Conservation (phyloP, 1,140 invertebrate genomes). For the Cecropterus lyciades region DNA sequence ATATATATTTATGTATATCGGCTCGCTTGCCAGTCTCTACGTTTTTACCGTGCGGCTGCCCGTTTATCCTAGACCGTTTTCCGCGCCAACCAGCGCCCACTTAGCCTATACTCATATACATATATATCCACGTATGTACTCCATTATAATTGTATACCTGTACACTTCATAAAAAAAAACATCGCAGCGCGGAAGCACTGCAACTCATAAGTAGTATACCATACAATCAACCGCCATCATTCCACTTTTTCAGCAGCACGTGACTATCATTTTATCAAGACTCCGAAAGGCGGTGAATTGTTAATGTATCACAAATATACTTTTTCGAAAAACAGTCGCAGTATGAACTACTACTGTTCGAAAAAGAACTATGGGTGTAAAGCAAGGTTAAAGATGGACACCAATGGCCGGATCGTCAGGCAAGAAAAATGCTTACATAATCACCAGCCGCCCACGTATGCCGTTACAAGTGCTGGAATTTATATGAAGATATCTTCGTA, state of each 20-base stretch:
- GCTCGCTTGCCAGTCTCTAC: too few species aligned
- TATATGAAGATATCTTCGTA: constrained; percentile 41
- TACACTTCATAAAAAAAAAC: too few species aligned
- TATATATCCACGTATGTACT: too few species aligned
- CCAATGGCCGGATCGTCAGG: constrained; percentile 14
- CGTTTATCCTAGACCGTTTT: too few species aligned
- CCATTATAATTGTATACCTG: too few species aligned
- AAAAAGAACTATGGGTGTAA: constrained; percentile 43
- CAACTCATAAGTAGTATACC: too few species aligned
- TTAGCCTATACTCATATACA: too few species aligned
- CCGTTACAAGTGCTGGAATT: constrained; percentile 18
- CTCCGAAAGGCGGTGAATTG: constrained; percentile 32
- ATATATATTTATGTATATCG: too few species aligned
- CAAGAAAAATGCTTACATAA: constrained; percentile 23
- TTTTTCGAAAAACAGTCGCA: constrained; percentile 41
- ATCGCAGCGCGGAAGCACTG: too few species aligned
- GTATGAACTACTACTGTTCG: constrained; percentile 44
- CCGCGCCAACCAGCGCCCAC: too few species aligned
- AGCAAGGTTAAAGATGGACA: constrained; percentile 40
- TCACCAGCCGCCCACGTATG: constrained; percentile 41
- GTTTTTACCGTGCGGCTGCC: too few species aligned
- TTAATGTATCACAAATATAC: constrained; percentile 52
- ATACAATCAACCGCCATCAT: too few species aligned
- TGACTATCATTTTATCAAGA: constrained; percentile 15
- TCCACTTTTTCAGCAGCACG: not conserved